Percentiles rank a stretch among this genome's conserved stretches.
phyloP scores from a whole-genome alignment of 2,113 vertebrate species.

The Okapia johnstoni region DNA sequence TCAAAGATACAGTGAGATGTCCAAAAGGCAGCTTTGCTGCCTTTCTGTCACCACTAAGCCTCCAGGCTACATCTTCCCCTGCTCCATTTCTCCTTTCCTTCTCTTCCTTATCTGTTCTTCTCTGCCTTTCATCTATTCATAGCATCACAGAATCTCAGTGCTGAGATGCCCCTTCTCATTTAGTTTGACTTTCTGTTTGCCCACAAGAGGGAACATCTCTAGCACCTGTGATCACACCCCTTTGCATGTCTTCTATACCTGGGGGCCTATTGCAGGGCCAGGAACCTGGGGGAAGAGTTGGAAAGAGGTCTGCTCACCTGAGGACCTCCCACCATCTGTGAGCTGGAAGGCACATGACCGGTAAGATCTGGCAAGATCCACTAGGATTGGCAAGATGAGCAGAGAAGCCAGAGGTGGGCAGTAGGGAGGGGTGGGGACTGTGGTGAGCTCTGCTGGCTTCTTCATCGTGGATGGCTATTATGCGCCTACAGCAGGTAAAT shows the following conservation, averaged over 20 bases:
- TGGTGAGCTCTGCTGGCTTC: accelerated
- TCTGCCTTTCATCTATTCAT: neutral
- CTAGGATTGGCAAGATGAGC: neutral
- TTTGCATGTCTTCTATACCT: neutral
- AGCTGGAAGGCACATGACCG: neutral
- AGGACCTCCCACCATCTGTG: neutral
- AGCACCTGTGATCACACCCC: neutral
- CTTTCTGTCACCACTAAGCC: neutral
- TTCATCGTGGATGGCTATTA: accelerated
- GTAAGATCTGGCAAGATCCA: neutral
- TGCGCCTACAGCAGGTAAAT: neutral
- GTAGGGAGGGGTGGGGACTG: neutral
- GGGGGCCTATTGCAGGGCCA: neutral
- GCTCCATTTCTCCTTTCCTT: neutral
- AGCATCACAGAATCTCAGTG: neutral
- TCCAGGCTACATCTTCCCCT: neutral
- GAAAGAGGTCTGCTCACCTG: neutral
- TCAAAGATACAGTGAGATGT: neutral
- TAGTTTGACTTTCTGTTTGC: neutral
- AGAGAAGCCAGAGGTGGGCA: neutral
- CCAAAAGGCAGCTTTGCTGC: neutral
- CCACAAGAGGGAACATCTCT: neutral
- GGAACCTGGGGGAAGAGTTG: neutral
- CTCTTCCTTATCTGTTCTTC: neutral
- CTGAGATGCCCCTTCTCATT: neutral